Percentiles rank a stretch among this genome's conserved stretches.
These are phyloP conservation scores for Cyrtodaria siliqua DNA, from an alignment of 2,888 invertebrate genomes.

Conservation along the genomic window DNA sequence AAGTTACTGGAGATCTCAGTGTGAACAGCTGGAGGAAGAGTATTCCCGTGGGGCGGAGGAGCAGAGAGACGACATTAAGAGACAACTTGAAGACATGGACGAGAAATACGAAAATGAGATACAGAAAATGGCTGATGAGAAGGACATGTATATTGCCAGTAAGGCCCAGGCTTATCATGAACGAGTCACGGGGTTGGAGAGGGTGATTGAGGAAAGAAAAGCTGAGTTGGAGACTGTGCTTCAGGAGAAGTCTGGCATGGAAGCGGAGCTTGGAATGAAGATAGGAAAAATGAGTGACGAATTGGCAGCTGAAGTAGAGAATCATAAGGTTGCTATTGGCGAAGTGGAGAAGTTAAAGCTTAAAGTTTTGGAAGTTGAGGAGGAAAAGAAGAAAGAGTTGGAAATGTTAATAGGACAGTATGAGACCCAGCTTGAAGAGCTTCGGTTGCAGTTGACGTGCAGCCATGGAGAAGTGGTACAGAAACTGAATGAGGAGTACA, in stretches of 20 bases:
- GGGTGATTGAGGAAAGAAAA: conserved; percentile 53
- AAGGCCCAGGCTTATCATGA: conserved; percentile 62
- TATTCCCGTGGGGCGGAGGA: conserved; percentile 63
- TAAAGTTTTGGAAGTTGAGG: conserved; percentile 42
- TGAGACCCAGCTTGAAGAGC: conserved; percentile 21
- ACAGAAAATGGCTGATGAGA: conserved; percentile 60
- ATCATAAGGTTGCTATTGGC: conserved; percentile 15
- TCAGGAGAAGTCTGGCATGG: conserved; percentile 17
- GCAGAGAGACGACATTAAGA: conserved; percentile 50
- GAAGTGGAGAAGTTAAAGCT: conserved; percentile 16
- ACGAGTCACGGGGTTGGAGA: conserved; percentile 59
- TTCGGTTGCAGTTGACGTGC: not conserved
- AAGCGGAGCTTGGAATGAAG: conserved; percentile 16
- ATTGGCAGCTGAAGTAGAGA: conserved; percentile 5
- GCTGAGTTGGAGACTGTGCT: conserved; percentile 36
- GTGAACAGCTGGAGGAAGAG: conserved; percentile 68
- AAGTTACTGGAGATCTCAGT: conserved; percentile 71
- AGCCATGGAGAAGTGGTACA: conserved; percentile 16
- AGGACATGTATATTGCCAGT: conserved; percentile 59
- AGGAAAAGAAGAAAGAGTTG: conserved; percentile 50
- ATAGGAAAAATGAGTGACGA: conserved; percentile 10
- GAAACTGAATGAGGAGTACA: conserved; percentile 28
- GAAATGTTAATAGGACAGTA: conserved; percentile 27
- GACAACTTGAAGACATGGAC: conserved; percentile 56
- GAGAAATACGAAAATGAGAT: conserved; percentile 48